Evolutionary conservation across 2,888 invertebrate genomes (phyloP).

Genomic region (Drosophila siamana): DNA sequence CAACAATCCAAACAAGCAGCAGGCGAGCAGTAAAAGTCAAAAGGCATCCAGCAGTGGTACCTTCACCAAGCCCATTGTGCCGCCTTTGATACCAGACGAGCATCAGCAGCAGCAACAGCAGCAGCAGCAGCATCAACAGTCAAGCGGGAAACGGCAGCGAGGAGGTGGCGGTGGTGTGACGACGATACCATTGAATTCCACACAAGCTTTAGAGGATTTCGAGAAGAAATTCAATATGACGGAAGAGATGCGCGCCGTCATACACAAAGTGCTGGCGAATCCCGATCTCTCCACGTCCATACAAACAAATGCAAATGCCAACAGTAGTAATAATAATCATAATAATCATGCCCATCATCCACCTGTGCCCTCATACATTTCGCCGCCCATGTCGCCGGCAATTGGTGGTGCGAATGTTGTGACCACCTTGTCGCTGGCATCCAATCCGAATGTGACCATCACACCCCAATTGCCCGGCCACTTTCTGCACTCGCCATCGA

Average conservation of each 20-base stretch:
- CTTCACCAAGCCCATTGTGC: conserved; percentile 69
- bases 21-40: conserved; percentile 14
- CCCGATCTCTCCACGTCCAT: conserved; percentile 84
- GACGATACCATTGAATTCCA: conserved; percentile 79
- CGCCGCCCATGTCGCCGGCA: conserved; percentile 84
- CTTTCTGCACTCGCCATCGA: conserved; percentile 75
- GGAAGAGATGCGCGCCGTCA: conserved; percentile 84
- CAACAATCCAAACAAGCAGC: conserved; percentile 74
- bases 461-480: conserved; percentile 81
- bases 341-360: conserved; percentile 31
- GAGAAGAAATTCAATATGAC: conserved; percentile 85
- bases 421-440: conserved; percentile 79
- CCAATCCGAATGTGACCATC: conserved; percentile 83
- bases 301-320: conserved; percentile 78
- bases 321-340: conserved; percentile 3
- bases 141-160: conserved; percentile 2
- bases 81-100: conserved; percentile 61
- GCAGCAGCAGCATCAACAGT: conserved; percentile 18
- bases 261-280: conserved; percentile 84
- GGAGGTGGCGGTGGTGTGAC: conserved; percentile 41
- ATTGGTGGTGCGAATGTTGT: conserved; percentile 62
- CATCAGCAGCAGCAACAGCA: conserved; percentile 23
- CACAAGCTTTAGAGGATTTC: conserved; percentile 81
- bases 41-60: conserved; percentile 44
- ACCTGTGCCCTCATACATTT: conserved; percentile 82